phyloP scores from a whole-genome alignment of 2,113 vertebrate species.

The Heterotilapia buettikoferi region DNA sequence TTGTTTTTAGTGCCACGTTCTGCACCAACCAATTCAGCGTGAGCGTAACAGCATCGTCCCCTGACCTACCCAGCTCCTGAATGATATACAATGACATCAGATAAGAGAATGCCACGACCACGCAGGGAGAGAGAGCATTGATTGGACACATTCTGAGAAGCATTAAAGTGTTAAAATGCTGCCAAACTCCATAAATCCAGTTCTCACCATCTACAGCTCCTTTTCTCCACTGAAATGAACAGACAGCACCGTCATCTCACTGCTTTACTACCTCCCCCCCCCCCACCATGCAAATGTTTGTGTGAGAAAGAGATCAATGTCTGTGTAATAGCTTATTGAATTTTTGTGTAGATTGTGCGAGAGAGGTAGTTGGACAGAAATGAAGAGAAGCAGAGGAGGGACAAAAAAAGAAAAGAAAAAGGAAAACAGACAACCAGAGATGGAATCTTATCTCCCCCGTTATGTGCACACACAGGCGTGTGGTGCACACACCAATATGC shows the following conservation, averaged over 20 bases:
- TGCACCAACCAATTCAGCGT: background rate
- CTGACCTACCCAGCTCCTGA: slow-evolving; percentile 38
- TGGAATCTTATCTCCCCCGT: slow-evolving; percentile 7
- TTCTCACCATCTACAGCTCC: background rate
- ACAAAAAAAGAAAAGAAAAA: background rate
- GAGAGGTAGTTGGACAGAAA: slow-evolving; percentile 29
- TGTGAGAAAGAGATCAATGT: slow-evolving; percentile 59
- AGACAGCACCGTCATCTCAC: background rate
- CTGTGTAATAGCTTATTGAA: slow-evolving; percentile 64
- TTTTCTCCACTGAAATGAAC: slow-evolving; percentile 17
- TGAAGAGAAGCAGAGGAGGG: slow-evolving; percentile 18
- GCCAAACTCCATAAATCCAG: slow-evolving; percentile 70
- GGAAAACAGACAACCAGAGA: background rate
- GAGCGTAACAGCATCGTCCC: background rate
- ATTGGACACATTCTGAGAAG: slow-evolving; percentile 64
- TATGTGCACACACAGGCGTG: background rate
- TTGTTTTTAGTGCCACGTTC: slow-evolving; percentile 2
- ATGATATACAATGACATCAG: slow-evolving; percentile 65
- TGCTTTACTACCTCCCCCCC: background rate
- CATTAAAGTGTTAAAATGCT: slow-evolving; percentile 63
- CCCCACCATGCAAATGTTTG: slow-evolving; percentile 62
- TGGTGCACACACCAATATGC: slow-evolving; percentile 24
- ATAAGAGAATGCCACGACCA: slow-evolving; percentile 37
- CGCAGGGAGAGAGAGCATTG: slow-evolving; percentile 38
- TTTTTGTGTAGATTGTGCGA: slow-evolving; percentile 46